phyloP scores from a whole-genome alignment of 2,797 vertebrate species.

The Tachyglossus aculeatus region DNA sequence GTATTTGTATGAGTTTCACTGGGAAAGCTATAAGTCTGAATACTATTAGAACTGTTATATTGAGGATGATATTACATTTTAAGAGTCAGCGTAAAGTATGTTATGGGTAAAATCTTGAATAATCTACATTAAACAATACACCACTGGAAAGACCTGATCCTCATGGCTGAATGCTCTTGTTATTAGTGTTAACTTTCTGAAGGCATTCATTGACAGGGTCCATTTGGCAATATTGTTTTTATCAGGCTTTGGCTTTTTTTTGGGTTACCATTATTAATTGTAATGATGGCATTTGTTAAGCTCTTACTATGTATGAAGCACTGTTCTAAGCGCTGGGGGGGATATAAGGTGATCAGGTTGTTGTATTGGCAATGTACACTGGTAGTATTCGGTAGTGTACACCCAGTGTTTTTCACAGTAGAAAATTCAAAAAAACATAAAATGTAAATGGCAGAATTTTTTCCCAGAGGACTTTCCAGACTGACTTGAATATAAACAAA shows the following conservation, averaged over 20 bases:
- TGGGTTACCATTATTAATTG: conserved; percentile 50
- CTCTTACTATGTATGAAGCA: too few relatives aligned
- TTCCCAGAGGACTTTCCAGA: conserved; percentile 42
- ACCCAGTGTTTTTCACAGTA: conserved; percentile 51
- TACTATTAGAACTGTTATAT: conserved; percentile 35
- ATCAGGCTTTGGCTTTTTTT: neutral
- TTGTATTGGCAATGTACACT: too few relatives aligned
- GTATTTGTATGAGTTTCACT: conserved; percentile 36
- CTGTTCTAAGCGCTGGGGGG: too few relatives aligned
- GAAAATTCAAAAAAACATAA: conserved; percentile 25
- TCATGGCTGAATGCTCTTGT: conserved; percentile 23
- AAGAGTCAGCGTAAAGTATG: too few relatives aligned
- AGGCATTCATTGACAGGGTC: neutral
- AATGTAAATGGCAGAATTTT: conserved; percentile 42
- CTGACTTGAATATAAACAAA: conserved; percentile 25
- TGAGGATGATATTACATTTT: conserved; percentile 38
- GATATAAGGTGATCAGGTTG: too few relatives aligned
- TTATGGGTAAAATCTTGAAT: conserved; percentile 37
- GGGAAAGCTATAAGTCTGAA: conserved; percentile 44
- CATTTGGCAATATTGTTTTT: conserved; percentile 31
- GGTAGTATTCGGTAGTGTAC: too few relatives aligned
- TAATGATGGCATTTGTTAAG: too few relatives aligned
- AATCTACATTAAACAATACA: conserved; percentile 28
- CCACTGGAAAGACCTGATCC: conserved; percentile 20
- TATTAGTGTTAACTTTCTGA: conserved; percentile 48